These are phyloP conservation scores for Eulemur rufifrons DNA, from an alignment of 2,113 vertebrate genomes.

Conservation along the genomic window DNA sequence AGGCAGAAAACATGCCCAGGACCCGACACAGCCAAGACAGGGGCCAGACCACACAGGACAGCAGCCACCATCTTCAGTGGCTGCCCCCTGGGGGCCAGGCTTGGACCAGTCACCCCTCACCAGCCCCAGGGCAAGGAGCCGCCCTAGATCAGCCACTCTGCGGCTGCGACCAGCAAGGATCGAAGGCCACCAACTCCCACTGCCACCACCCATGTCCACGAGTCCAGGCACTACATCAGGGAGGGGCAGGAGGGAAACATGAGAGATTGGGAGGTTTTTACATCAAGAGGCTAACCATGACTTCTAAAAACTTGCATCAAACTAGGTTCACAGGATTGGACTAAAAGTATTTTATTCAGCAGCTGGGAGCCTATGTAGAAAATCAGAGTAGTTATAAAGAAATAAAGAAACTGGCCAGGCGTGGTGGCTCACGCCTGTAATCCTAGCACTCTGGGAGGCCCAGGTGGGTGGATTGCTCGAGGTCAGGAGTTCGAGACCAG, in stretches of 20 bases:
- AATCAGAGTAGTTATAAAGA: neutral
- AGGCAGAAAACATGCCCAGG: neutral
- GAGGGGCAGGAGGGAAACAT: rapidly evolving
- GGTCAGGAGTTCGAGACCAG: too few species aligned
- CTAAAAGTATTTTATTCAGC: neutral
- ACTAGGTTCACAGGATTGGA: neutral
- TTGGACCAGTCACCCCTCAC: neutral
- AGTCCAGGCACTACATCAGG: rapidly evolving
- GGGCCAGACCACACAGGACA: too few species aligned
- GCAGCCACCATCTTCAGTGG: neutral
- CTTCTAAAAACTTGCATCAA: neutral
- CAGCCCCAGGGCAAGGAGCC: neutral
- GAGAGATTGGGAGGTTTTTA: neutral
- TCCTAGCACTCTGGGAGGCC: too few species aligned
- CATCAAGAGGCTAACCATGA: neutral
- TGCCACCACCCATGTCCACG: rapidly evolving
- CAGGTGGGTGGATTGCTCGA: too few species aligned
- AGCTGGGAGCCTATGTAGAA: neutral
- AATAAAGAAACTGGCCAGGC: neutral
- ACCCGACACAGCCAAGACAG: neutral
- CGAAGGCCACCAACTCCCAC: neutral
- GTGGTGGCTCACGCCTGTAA: too few species aligned
- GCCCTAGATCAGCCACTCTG: neutral
- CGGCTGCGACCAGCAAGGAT: neutral
- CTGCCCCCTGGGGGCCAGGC: neutral